Percentiles rank a stretch among this genome's conserved stretches.
These are phyloP conservation scores for Entelurus aequoreus DNA, from an alignment of 2,113 vertebrate genomes.

Conservation along the genomic window DNA sequence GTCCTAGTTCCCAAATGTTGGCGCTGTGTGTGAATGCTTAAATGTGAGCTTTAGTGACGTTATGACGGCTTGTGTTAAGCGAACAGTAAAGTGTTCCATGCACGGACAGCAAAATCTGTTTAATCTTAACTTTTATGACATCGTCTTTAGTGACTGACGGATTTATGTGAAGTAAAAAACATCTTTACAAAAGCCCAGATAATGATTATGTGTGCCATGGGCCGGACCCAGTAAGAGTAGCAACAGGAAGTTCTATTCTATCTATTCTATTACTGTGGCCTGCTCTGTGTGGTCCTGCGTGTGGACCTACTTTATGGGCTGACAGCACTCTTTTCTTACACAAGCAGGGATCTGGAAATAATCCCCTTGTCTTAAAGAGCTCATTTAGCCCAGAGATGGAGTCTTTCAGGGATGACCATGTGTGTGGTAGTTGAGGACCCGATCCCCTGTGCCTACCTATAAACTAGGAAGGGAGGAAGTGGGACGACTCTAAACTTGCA, in stretches of 20 bases:
- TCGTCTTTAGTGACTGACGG: too few species aligned
- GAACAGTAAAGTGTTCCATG: too few species aligned
- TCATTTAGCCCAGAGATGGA: slow-evolving; percentile 64
- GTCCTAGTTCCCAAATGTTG: too few species aligned
- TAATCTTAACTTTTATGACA: too few species aligned
- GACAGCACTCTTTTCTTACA: slow-evolving; percentile 66
- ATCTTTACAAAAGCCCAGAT: too few species aligned
- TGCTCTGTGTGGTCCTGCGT: slow-evolving; percentile 62
- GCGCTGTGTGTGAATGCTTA: too few species aligned
- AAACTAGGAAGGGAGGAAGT: slow-evolving; percentile 44
- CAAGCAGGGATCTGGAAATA: slow-evolving; percentile 70
- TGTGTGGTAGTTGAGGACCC: slow-evolving; percentile 25
- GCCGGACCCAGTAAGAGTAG: slow-evolving; percentile 13
- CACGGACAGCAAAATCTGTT: too few species aligned
- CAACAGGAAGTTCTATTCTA: slow-evolving; percentile 54
- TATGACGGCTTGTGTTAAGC: too few species aligned
- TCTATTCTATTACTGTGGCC: slow-evolving; percentile 48
- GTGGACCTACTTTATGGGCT: slow-evolving; percentile 64
- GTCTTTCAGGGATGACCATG: slow-evolving; percentile 50
- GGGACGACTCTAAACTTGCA: slow-evolving; percentile 43
- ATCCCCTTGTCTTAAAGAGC: slow-evolving; percentile 69
- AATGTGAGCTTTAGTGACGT: too few species aligned
- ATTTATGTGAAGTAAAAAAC: too few species aligned
- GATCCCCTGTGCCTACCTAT: slow-evolving; percentile 43
- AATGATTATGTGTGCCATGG: too few species aligned